Evolutionary conservation across 2,797 vertebrate genomes (phyloP), one percentile per base, ranked within the genome.

Genomic region (Rhadinocentrus ornatus): DNA sequence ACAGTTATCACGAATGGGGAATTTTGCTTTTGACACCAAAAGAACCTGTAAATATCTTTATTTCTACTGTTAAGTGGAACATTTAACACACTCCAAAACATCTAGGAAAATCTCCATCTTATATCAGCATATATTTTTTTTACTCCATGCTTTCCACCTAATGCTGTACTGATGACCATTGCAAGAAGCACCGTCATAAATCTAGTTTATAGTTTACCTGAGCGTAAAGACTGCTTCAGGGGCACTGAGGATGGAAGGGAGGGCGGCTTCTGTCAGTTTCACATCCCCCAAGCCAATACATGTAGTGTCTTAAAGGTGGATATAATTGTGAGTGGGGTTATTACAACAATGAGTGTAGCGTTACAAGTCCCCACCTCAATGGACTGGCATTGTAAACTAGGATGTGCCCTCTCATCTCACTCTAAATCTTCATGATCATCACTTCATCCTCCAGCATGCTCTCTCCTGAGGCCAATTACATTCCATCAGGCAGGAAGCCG

Each of bases 401-500:
- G 75, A 85, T 68, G 78, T 76, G 72, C 73, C 74, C 58, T 22
- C 80, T 86, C 77, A 53, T 69, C 83, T 85, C 61, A 29, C 57
- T 83, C 73, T 55, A 72, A 82, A 81, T 83, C 85, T 78, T 7
- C 24, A 66, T 9, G 69, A 77, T 85, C 78, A 83, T 89, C 68
- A 73, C 82, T 89, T 88, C 82, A 73, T 79, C 84, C 69, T 75
- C 54, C 76, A 84, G 83, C 69, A 3, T 1, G 41, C 78, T 76
- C 80, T 84, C 91, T 90, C 87, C 85, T 16, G 87, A 88, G 91
- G 91, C 90, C 90, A 92, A 91, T 92, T 91, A 91, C 87, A 66
- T 91, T 89, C 85, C 87, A 88, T 92, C 88, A 92, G 83, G 69
- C 90, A 88, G 88, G 89, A 91, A 88, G 81, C 86, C 74, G 86